Evolutionary conservation across 1,140 invertebrate genomes (phyloP).

Genomic region (Papilio polytes): DNA sequence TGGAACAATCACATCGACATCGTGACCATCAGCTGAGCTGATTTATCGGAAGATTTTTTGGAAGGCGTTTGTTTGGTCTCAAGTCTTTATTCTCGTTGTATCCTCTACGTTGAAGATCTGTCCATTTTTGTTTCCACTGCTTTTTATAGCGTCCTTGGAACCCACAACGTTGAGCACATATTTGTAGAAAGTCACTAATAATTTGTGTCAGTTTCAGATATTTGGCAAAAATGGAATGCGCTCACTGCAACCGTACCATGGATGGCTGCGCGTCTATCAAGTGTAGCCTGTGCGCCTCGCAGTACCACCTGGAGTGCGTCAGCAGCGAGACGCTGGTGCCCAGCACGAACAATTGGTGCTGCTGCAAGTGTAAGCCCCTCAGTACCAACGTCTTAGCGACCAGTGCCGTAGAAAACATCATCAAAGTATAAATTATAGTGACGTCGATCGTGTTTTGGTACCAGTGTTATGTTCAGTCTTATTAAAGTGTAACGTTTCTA

Average conservation of each 20-base stretch:
- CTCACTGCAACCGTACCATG: constrained; percentile 61
- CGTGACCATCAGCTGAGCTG: neutral
- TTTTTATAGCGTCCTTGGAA: neutral
- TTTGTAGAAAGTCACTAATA: neutral
- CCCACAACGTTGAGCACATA: neutral
- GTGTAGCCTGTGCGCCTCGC: constrained; percentile 65
- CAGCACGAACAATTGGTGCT: constrained; percentile 62
- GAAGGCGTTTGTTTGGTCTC: neutral
- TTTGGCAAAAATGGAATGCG: constrained; percentile 59
- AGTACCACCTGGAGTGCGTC: constrained; percentile 69
- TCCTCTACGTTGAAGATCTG: neutral
- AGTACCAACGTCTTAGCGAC: constrained; percentile 38
- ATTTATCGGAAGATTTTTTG: neutral
- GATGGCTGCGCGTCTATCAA: constrained; percentile 67
- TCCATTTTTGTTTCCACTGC: neutral
- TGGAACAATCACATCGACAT: neutral
- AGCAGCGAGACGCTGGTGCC: constrained; percentile 61
- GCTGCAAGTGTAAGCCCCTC: constrained; percentile 54
- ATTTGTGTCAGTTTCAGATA: neutral
- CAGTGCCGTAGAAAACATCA: constrained; percentile 42
- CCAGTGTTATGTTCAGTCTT: constrained; percentile 22
- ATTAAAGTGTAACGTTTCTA: constrained; percentile 25
- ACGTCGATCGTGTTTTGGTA: constrained; percentile 22
- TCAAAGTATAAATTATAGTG: constrained; percentile 45
- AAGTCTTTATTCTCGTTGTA: neutral